Conservation (phyloP, 2,888 invertebrate genomes). For the Drosophila incognita region DNA sequence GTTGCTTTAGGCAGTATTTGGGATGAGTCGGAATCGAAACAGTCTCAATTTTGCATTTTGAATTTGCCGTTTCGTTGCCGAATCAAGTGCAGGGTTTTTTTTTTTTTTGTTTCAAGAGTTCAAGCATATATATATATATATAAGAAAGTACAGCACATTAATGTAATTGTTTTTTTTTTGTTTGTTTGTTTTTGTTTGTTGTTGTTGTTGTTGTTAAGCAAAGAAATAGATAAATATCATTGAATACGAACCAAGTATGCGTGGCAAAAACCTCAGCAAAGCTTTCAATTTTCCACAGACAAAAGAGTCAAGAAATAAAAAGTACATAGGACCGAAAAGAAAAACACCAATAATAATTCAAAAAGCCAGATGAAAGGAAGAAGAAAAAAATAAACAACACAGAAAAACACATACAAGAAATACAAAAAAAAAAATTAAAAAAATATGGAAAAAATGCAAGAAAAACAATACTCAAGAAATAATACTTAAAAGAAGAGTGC, state of each 20-base stretch:
- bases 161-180: constrained; percentile 5
- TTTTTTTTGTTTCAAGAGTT: constrained; percentile 1
- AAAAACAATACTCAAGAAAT: constrained; percentile 9
- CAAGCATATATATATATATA: constrained; percentile 19
- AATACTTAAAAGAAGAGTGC: constrained; percentile 3
- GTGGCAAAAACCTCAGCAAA: constrained; percentile 84
- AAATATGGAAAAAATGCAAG: background rate
- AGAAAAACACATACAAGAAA: background rate
- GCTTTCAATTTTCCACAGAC: constrained; percentile 76
- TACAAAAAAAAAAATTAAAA: background rate
- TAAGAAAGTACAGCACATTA: constrained; percentile 35
- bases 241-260: constrained; percentile 84
- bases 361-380: constrained; percentile 7
- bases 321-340: constrained; percentile 41
- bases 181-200: background rate
- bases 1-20: background rate
- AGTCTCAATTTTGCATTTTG: background rate
- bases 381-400: background rate
- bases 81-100: background rate
- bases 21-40: background rate
- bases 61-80: constrained; percentile 1
- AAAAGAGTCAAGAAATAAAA: constrained; percentile 35
- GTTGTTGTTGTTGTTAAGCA: constrained; percentile 15
- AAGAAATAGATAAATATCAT: constrained; percentile 26
- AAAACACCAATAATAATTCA: constrained; percentile 45